phyloP scores from a whole-genome alignment of 2,797 vertebrate genomes.

The Falco concolor region DNA sequence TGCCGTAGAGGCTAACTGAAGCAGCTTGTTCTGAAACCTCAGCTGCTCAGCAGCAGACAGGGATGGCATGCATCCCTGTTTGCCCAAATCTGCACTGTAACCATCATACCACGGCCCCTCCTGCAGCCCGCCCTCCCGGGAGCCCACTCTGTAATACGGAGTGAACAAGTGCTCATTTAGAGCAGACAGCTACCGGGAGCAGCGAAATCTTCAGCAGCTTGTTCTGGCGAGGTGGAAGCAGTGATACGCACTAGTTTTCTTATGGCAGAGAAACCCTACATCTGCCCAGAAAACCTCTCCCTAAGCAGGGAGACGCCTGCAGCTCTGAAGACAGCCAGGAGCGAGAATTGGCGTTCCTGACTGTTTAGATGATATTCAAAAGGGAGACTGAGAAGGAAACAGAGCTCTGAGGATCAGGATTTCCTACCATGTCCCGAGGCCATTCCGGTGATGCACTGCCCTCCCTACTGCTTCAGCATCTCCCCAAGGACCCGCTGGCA shows the following conservation, averaged over 20 bases:
- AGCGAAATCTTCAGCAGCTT: not conserved
- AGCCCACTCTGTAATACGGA: not conserved
- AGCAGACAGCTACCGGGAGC: not conserved
- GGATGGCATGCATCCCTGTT: accelerated
- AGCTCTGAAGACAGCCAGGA: not conserved
- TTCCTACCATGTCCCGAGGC: accelerated
- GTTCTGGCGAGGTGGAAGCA: not conserved
- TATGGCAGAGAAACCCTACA: not conserved
- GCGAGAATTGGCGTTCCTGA: not conserved
- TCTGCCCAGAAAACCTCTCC: not conserved
- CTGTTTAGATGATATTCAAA: not conserved
- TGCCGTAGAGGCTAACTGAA: not conserved
- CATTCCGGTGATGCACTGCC: not conserved
- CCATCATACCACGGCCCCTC: not conserved
- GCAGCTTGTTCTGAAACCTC: not conserved
- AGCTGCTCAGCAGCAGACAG: not conserved
- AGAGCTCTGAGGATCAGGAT: not conserved
- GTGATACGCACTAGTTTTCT: not conserved
- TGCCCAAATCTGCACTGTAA: not conserved
- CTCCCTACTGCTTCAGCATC: not conserved
- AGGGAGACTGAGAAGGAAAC: not conserved
- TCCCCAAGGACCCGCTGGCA: accelerated
- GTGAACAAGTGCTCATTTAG: not conserved
- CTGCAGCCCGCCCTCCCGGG: not conserved
- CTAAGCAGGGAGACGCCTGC: not conserved